These are phyloP conservation scores for Eurystomus glaucurus DNA, from an alignment of 2,797 vertebrate species.

Conservation along the genomic window DNA sequence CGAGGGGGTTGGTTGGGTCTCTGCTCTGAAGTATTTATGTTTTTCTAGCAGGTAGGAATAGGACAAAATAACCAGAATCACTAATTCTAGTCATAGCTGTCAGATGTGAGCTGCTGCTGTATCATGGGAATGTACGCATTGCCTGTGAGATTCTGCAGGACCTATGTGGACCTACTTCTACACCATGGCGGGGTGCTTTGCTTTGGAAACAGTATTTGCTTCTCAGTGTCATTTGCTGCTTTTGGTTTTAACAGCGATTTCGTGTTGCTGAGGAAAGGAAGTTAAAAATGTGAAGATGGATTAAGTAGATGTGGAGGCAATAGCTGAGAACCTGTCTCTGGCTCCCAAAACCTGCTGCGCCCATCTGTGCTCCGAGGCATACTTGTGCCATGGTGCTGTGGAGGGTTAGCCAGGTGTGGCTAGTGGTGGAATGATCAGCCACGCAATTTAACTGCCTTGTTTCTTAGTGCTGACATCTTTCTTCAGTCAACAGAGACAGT, in stretches of 20 bases:
- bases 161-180: accelerated
- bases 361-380: not conserved
- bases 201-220: not conserved
- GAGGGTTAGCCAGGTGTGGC: not conserved
- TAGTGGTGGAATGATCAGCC: not conserved
- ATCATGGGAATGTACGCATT: accelerated
- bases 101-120: not conserved
- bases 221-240: not conserved
- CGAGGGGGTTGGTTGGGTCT: not conserved
- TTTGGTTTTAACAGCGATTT: not conserved
- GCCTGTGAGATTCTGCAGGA: not conserved
- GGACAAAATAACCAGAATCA: not conserved
- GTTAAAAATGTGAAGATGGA: not conserved
- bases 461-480: not conserved
- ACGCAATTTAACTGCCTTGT: not conserved
- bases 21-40: not conserved
- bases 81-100: not conserved
- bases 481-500: not conserved
- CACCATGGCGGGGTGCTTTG: accelerated
- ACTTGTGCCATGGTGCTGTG: not conserved
- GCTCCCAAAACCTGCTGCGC: not conserved
- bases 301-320: not conserved
- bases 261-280: not conserved
- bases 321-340: not conserved
- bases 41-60: not conserved